Percentiles rank a stretch among this genome's conserved stretches.
phyloP scores from a whole-genome alignment of 2,888 invertebrate species.

The Agonopterix subpropinquella region DNA sequence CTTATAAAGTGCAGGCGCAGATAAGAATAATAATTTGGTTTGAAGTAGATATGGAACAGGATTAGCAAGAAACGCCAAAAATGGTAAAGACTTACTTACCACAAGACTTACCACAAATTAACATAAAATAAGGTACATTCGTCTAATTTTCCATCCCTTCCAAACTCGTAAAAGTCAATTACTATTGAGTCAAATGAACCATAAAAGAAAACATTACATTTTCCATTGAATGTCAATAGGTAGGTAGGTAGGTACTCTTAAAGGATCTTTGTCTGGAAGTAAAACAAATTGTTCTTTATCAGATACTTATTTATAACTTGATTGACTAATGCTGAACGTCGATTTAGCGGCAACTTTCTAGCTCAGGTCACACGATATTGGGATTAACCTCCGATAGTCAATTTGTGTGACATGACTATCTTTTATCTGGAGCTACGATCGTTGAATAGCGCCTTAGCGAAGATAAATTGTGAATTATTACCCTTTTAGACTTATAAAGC shows the following conservation, averaged over 20 bases:
- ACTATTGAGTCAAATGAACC: too few species aligned
- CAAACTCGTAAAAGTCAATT: too few species aligned
- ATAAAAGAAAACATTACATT: too few species aligned
- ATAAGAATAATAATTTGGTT: too few species aligned
- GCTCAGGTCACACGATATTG: slow-evolving; percentile 10
- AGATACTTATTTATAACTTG: slow-evolving; percentile 13
- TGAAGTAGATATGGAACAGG: too few species aligned
- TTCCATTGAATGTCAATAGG: background rate
- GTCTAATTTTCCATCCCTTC: too few species aligned
- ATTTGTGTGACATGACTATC: slow-evolving; percentile 4
- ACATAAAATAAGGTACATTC: too few species aligned
- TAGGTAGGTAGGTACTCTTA: too few species aligned
- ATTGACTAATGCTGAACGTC: slow-evolving; percentile 14
- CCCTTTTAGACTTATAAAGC: background rate
- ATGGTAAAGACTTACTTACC: too few species aligned
- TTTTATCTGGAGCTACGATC: slow-evolving; percentile 1
- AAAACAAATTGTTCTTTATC: slow-evolving; percentile 12
- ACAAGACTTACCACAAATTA: too few species aligned
- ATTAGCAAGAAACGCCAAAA: too few species aligned
- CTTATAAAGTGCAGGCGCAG: too few species aligned
- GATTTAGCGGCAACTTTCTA: slow-evolving; percentile 9
- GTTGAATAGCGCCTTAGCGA: slow-evolving; percentile 4
- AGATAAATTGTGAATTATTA: background rate
- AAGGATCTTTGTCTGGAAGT: slow-evolving; percentile 7
- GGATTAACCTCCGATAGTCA: slow-evolving; percentile 11